These are phyloP conservation scores for Tenrec ecaudatus DNA, from an alignment of 2,113 vertebrate genomes.

Conservation along the genomic window DNA sequence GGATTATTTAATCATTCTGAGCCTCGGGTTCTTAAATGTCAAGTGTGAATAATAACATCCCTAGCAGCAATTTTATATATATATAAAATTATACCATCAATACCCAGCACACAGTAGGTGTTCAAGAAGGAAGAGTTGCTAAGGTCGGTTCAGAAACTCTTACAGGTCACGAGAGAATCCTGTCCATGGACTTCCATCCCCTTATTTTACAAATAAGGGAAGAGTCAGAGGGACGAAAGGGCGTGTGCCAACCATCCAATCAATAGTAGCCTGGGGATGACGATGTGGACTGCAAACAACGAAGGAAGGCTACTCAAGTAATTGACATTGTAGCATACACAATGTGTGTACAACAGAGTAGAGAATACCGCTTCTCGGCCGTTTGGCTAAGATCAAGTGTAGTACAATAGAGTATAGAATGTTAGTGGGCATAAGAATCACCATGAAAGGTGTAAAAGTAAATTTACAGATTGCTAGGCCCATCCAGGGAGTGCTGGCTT, in stretches of 20 bases:
- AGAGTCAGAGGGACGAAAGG: background rate
- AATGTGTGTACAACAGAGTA: background rate
- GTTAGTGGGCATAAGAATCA: background rate
- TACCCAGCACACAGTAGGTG: background rate
- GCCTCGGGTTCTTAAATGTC: background rate
- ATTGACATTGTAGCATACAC: background rate
- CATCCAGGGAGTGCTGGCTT: background rate
- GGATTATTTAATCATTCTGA: background rate
- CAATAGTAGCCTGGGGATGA: background rate
- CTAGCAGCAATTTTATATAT: background rate
- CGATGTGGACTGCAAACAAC: background rate
- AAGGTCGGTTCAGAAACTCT: constrained; percentile 26
- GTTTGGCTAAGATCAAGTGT: too few relatives aligned
- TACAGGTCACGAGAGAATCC: constrained; percentile 12
- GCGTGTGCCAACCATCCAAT: background rate
- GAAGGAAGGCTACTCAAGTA: background rate
- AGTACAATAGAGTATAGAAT: too few relatives aligned
- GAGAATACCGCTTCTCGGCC: too few relatives aligned
- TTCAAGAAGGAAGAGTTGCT: constrained; percentile 12
- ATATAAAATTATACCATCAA: background rate
- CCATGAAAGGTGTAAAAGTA: background rate
- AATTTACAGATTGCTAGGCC: background rate
- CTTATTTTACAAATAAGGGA: constrained; percentile 39
- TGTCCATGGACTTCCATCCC: background rate
- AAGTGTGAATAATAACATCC: background rate